Evolutionary conservation across 2,888 invertebrate genomes (phyloP), one percentile per base, ranked within the genome.

Genomic region (Sericinus montela): DNA sequence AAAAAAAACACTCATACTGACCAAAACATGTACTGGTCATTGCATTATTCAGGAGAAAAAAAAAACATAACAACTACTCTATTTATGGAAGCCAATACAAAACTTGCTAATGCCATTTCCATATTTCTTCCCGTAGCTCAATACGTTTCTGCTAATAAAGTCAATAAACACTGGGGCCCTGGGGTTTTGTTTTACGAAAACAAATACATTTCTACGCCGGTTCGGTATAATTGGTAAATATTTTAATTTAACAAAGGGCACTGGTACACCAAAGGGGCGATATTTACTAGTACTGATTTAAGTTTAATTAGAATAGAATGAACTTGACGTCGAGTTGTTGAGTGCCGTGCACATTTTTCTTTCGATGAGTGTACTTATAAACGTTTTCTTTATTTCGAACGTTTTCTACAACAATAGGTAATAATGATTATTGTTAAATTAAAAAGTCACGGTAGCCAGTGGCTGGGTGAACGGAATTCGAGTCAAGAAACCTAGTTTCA

Each of bases 241-340:
- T 35, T 47, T 47, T 47, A 16, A 34, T 41, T 41, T 19, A 47
- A 47, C 40, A 40, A 47, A 41, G 39, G 28, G 35, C 28, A 29
- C 23, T 40, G 28, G 11, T 41, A 34, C 40, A 10, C 25, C 19
- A 37, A 29, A 25, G 8, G 49, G 40, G 40, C 35, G 29, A 40
- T 50, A 45, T 50, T 50, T 50, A 50, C 36, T 44, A 35, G 49
- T 49, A 23, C 37, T 15, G 42, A 41, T 45, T 45, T 45, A 42
- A 45, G 6, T 46, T 45, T 35, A 49, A 49, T 49, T 49, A 49
- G 46, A 50, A 40, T 7, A 32, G 11, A 13, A 32, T 1, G 1
- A 11, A 29, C 35, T 16, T 5, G 14, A 25, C 11, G 16, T 34
- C 35, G 34, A 35, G 28, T 13, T 3, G 34, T 6, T 13, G n/a